Percentiles rank a stretch among this genome's conserved stretches.
phyloP scores from a whole-genome alignment of 2,888 invertebrate species.

The Ormyrus pomaceus region DNA sequence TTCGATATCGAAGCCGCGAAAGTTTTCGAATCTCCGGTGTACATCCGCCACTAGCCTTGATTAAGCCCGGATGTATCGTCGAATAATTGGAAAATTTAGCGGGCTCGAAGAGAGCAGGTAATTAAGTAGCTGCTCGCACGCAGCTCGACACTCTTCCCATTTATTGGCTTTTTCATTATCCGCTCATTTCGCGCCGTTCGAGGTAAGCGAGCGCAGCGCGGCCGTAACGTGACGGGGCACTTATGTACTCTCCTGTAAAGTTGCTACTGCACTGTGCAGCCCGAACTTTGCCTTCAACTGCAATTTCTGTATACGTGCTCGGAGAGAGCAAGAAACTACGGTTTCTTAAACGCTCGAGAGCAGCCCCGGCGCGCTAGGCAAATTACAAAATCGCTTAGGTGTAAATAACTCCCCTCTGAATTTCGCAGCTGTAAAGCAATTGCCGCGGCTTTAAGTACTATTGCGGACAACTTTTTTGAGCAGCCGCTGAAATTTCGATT shows the following conservation, averaged over 20 bases:
- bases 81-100: background rate
- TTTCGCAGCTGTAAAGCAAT: too few species aligned
- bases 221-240: conserved; percentile 34
- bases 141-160: conserved; percentile 11
- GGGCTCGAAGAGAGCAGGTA: conserved; percentile 8
- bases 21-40: conserved; percentile 34
- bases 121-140: conserved; percentile 33
- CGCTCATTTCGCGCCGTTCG: conserved; percentile 28
- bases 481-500: background rate
- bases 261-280: conserved; percentile 6
- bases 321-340: conserved; percentile 44
- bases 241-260: conserved; percentile 42
- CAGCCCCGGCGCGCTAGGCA: background rate
- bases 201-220: background rate
- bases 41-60: conserved; percentile 21
- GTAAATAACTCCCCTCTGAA: too few species aligned
- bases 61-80: conserved; percentile 1
- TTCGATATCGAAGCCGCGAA: conserved; percentile 14
- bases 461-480: too few species aligned
- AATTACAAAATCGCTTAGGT: background rate
- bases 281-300: conserved; percentile 54
- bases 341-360: conserved; percentile 34
- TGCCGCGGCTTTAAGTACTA: too few species aligned
- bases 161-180: conserved; percentile 47
- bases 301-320: conserved; percentile 38